phyloP scores from a whole-genome alignment of 2,113 vertebrate species.

The Equus przewalskii region DNA sequence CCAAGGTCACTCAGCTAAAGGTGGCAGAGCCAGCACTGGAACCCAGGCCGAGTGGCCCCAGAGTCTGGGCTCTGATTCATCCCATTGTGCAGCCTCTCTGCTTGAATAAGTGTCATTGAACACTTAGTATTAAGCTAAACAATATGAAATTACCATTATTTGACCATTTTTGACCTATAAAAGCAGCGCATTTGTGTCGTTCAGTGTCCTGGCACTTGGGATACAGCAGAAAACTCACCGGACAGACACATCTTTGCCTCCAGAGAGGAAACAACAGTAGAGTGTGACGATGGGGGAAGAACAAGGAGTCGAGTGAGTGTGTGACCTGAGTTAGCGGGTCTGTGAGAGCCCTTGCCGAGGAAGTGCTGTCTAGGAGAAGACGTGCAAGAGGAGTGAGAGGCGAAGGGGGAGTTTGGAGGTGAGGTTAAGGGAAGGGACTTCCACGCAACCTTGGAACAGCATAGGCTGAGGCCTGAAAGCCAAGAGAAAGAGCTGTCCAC shows the following conservation, averaged over 20 bases:
- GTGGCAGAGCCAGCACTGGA: background rate
- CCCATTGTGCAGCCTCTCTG: background rate
- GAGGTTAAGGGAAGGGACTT: background rate
- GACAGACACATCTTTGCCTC: background rate
- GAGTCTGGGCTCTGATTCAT: background rate
- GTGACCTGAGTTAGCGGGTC: background rate
- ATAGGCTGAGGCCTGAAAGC: background rate
- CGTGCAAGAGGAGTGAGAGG: background rate
- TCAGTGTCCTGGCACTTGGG: background rate
- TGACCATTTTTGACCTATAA: background rate
- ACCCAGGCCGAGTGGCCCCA: fast-evolving
- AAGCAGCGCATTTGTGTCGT: background rate
- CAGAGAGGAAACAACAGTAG: background rate
- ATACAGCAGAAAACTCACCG: background rate
- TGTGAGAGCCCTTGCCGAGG: background rate
- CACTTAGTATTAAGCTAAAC: background rate
- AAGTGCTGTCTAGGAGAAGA: background rate
- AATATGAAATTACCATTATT: background rate
- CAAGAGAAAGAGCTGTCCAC: background rate
- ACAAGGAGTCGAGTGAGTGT: background rate
- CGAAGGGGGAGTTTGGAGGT: background rate
- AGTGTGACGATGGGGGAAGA: fast-evolving
- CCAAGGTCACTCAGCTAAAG: background rate
- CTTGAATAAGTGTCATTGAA: background rate
- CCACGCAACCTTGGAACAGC: background rate